These are phyloP conservation scores for Pangasius krempfi DNA, from an alignment of 2,797 vertebrate genomes.

Conservation along the genomic window DNA sequence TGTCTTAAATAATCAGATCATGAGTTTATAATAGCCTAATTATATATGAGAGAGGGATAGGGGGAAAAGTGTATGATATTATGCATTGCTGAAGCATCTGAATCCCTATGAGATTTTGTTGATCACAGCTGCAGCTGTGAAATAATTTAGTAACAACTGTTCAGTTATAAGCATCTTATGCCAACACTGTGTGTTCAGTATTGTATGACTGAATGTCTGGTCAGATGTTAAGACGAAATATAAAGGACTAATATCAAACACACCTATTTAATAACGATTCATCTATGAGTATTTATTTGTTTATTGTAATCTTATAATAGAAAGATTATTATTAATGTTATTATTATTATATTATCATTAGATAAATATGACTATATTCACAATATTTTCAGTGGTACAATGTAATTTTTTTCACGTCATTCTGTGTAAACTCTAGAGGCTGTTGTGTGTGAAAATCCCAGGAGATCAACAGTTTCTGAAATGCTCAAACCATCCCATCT, in stretches of 20 bases:
- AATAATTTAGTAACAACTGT: slow-evolving; percentile 37
- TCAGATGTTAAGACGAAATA: background rate
- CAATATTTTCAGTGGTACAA: background rate
- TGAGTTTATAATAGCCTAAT: slow-evolving; percentile 65
- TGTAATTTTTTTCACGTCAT: background rate
- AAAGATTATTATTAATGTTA: background rate
- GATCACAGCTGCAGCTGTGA: slow-evolving; percentile 17
- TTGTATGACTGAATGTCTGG: background rate
- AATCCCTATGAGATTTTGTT: background rate
- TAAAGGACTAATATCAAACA: background rate
- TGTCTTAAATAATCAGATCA: slow-evolving; percentile 70
- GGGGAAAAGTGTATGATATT: background rate
- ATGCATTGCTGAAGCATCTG: slow-evolving; percentile 10
- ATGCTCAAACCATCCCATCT: background rate
- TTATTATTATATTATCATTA: background rate
- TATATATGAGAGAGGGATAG: background rate
- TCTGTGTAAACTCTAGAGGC: background rate
- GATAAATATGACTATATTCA: background rate
- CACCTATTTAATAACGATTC: background rate
- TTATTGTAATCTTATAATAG: background rate
- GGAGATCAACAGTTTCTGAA: background rate
- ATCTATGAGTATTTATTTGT: background rate
- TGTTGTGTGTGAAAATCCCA: slow-evolving; percentile 7
- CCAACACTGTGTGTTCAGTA: background rate
- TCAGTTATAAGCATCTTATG: background rate